Percentiles rank a stretch among this genome's conserved stretches.
Evolutionary conservation across 2,113 vertebrate species (phyloP).

Genomic region (Callionymus lyra): DNA sequence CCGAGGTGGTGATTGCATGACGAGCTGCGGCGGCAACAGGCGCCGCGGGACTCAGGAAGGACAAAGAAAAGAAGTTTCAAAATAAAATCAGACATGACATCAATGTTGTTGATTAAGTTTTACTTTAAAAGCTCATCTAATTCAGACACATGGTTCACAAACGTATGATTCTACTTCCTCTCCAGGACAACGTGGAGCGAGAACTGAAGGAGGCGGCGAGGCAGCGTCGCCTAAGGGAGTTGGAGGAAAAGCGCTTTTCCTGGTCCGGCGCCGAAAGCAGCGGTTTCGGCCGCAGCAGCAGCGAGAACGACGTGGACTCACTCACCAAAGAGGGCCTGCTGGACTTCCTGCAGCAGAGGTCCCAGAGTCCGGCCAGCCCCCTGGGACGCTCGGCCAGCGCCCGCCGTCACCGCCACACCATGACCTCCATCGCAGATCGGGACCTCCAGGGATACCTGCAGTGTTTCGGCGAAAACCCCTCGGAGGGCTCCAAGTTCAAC

Average conservation of each 20-base stretch:
- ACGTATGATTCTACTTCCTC: conserved; percentile 3
- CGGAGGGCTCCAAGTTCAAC: conserved; percentile 75
- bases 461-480: conserved; percentile 50
- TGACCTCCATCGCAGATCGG: conserved; percentile 70
- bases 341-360: conserved; percentile 77
- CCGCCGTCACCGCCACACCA: conserved; percentile 80
- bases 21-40: too few relatives aligned
- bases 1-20: too few relatives aligned
- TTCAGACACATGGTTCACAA: too few relatives aligned
- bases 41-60: too few relatives aligned
- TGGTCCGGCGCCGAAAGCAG: conserved; percentile 69
- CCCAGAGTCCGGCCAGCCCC: conserved; percentile 78
- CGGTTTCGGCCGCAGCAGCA: conserved; percentile 83
- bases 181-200: conserved; percentile 82
- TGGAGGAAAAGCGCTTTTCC: conserved; percentile 79
- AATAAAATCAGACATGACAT: too few relatives aligned
- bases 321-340: conserved; percentile 78
- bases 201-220: conserved; percentile 77
- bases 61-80: too few relatives aligned
- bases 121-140: too few relatives aligned
- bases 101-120: too few relatives aligned
- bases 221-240: conserved; percentile 72
- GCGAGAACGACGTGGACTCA: conserved; percentile 86
- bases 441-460: conserved; percentile 82
- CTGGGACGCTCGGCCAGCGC: conserved; percentile 74